A percentile compares a stretch with the other conserved stretches of the same genome.
phyloP scores from a whole-genome alignment of 2,797 vertebrate species.

The Myotis vivesi region DNA sequence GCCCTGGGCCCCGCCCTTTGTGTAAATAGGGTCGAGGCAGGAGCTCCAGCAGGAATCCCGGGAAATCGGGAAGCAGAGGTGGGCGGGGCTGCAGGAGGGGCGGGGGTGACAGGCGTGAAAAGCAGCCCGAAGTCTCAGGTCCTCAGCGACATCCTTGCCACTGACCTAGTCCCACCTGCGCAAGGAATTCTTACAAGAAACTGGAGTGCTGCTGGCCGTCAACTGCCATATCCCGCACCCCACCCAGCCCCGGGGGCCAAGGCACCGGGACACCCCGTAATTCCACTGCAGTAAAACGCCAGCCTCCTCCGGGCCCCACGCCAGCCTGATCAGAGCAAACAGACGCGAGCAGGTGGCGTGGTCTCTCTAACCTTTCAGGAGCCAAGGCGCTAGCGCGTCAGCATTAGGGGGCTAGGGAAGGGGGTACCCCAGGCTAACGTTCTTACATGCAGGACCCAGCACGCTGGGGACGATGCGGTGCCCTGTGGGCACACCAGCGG shows the following conservation, averaged over 20 bases:
- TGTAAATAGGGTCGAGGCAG: background rate
- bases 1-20: background rate
- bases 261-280: slow-evolving; percentile 23
- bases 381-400: background rate
- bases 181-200: background rate
- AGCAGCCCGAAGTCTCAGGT: background rate
- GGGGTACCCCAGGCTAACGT: background rate
- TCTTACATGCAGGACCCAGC: background rate
- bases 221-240: background rate
- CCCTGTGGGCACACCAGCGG: background rate
- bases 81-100: background rate
- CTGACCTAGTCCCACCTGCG: background rate
- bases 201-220: background rate
- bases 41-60: background rate
- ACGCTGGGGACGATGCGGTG: background rate
- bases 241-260: background rate
- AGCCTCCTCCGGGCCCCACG: slow-evolving; percentile 13
- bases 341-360: slow-evolving; percentile 66
- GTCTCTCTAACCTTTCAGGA: slow-evolving; percentile 39
- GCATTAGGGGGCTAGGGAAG: background rate
- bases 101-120: background rate
- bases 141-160: background rate
- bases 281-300: background rate
- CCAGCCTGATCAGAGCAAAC: slow-evolving; percentile 50
- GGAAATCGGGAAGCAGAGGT: background rate